Evolutionary conservation across 2,113 vertebrate species (phyloP), one percentile per base, ranked within the genome.

Genomic region (Scomber japonicus): DNA sequence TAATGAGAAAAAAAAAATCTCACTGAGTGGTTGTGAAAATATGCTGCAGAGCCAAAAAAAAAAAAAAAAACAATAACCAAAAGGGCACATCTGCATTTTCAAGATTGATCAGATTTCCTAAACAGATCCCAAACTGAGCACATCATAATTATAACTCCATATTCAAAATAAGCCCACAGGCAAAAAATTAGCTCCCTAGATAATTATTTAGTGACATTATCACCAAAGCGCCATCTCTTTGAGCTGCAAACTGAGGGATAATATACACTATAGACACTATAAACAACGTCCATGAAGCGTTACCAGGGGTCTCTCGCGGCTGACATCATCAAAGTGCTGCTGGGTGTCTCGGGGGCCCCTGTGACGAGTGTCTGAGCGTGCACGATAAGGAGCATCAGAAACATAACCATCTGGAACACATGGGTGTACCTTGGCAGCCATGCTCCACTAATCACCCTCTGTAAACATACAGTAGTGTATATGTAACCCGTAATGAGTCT

Each of bases 401-500:
- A 48, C 13, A 3, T 62, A 48, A 74, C 86, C 88, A 90, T 91
- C 88, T 91, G 91, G 88, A 90, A 65, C 63, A 54, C 64, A 76
- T 45, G 56, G 69, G 31, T 87, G 59, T 74, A 89, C 77, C 40
- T 71, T 81, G 84, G 85, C 81, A 82, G 70, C 64, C 49, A 11
- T 56, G 73, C 81, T 59, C 53, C 24, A 30, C 82, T 83, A 90
- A 90, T 88, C 89, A 82, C 56, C 62, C 51, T 75, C 51, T 82
- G 75, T 93, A 91, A 92, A 92, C 89, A 91, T 86, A 88, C 84
- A 91, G 90, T 86, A 92, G 88, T 80, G 73, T 87, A 68, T 90
- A 78, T 84, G 80, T 80, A 89, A 76, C 11, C n/a, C 30, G 50
- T 83, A 77, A 89, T 87, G 88, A 80, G 69, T 61, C 53, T 80